phyloP scores from a whole-genome alignment of 2,888 invertebrate species.

The Thecocarcelia acutangulata region DNA sequence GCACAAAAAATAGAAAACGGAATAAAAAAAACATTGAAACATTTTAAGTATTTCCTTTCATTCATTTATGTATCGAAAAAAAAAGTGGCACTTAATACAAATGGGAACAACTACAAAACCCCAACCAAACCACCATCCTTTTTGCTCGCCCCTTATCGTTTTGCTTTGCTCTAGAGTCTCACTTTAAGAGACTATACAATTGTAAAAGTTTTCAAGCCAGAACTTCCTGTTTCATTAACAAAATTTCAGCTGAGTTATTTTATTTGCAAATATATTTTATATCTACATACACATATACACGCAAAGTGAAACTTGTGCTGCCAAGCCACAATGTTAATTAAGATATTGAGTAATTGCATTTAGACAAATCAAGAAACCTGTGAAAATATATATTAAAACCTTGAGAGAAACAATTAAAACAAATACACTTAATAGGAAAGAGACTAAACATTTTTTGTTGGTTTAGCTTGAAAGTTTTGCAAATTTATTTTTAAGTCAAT shows the following conservation, averaged over 20 bases:
- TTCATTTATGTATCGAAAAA: conserved; percentile 72
- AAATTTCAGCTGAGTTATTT: conserved; percentile 34
- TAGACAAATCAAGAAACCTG: conserved; percentile 6
- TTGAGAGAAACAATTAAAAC: conserved; percentile 1
- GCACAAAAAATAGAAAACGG: conserved; percentile 5
- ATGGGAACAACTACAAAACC: background rate
- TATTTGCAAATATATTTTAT: background rate
- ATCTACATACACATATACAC: background rate
- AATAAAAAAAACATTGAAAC: conserved; percentile 74
- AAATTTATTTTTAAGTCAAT: background rate
- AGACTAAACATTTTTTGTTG: conserved; percentile 3
- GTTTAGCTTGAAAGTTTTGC: conserved; percentile 35
- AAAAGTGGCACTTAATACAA: conserved; percentile 41
- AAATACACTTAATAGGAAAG: background rate
- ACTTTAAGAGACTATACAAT: conserved; percentile 13
- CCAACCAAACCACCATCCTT: background rate
- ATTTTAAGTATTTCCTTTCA: conserved; percentile 69
- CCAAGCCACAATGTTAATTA: conserved; percentile 53
- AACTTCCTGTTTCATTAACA: conserved; percentile 55
- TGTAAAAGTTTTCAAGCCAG: conserved; percentile 34
- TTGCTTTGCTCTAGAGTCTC: background rate
- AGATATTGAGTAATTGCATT: conserved; percentile 35
- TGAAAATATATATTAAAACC: background rate
- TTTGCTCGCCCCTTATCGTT: background rate
- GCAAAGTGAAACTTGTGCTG: background rate